Percentiles rank a stretch among this genome's conserved stretches.
phyloP scores from a whole-genome alignment of 2,797 vertebrate species.

The Enteromius thamalakanensis region DNA sequence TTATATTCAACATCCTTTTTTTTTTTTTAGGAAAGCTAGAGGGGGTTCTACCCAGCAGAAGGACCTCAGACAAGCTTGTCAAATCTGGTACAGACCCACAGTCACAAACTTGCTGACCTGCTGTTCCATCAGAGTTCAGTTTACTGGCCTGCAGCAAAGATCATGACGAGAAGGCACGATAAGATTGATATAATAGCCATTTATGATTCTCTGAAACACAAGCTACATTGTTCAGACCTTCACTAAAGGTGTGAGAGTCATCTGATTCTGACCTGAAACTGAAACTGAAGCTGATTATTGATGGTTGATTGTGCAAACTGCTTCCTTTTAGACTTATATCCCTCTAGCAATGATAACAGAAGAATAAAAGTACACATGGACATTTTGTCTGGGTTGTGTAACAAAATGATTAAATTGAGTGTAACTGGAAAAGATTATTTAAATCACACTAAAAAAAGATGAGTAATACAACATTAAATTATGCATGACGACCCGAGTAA shows the following conservation, averaged over 20 bases:
- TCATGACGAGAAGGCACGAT: background rate
- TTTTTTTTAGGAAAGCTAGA: background rate
- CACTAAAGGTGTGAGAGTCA: background rate
- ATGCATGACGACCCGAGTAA: background rate
- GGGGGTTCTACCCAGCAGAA: background rate
- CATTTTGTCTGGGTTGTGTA: conserved; percentile 4
- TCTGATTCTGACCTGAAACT: background rate
- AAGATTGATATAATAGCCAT: background rate
- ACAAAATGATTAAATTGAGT: conserved; percentile 3
- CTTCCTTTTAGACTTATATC: conserved; percentile 4
- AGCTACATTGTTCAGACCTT: background rate
- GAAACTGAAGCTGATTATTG: background rate
- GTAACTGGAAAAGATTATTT: conserved; percentile 17
- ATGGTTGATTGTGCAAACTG: background rate
- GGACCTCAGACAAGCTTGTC: conserved; percentile 12
- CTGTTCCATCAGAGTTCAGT: background rate
- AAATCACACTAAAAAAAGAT: conserved; percentile 2
- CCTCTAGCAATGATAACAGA: background rate
- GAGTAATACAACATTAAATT: conserved; percentile 8
- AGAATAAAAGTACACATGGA: background rate
- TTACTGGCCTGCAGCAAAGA: background rate
- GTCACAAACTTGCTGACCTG: background rate
- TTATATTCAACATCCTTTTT: background rate
- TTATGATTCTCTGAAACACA: background rate
- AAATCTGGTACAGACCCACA: conserved; percentile 18